Base-by-base conservation (phyloP, 2,888 invertebrate species). In the Mongoloraphidia duomilia region DNA sequence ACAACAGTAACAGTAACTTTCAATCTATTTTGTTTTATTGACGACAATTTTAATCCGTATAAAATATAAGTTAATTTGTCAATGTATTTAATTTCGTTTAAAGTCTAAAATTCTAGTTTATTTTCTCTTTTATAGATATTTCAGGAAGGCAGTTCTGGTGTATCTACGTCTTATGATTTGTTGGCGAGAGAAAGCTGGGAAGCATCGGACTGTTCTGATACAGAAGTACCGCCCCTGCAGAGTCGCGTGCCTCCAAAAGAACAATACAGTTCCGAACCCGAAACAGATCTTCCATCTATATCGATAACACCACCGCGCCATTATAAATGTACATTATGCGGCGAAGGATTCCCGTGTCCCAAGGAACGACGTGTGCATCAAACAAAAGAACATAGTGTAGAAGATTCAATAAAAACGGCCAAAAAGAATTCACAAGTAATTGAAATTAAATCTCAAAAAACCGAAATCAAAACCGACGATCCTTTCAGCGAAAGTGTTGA, bases 111-210 rank as follows among this genome's bases (percentile, higher is more conserved):
- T 42, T 40, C 44, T 44, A 49, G 34, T 54, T 43, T 44, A 38
- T 52, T 55, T 33, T 44, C 49, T 35, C 47, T 38, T 49, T 60
- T 61, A 11, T 73, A 77, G 68, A 76, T 79, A 65, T 80, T 80
- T 54, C 73, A 71, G 53, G 74, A 75, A 55, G 69, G 72, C 36
- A 71, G 58, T 52, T 62, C 63, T 10, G 60, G 58, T 8, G 69
- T 72, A 60, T 72, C 72, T 2, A 69, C 70, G 56, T 75, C 79
- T 2, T 81, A 80, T 60, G 80, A 82, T 60, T 64, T 82, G 42
- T 73, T 81, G 58, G 80, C 80, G 2, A 71, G 80, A 1, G 82
- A 82, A 63, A 77, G 76, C 59, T 82, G 82, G 81, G 73, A 72
- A 54, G 75, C 76, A 50, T 79, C 79, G 0, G 81, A 82, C 59